phyloP scores from a whole-genome alignment of 30 jellyfish, hydroid and myxozoan genomes.

The Cassiopea xamachana region DNA sequence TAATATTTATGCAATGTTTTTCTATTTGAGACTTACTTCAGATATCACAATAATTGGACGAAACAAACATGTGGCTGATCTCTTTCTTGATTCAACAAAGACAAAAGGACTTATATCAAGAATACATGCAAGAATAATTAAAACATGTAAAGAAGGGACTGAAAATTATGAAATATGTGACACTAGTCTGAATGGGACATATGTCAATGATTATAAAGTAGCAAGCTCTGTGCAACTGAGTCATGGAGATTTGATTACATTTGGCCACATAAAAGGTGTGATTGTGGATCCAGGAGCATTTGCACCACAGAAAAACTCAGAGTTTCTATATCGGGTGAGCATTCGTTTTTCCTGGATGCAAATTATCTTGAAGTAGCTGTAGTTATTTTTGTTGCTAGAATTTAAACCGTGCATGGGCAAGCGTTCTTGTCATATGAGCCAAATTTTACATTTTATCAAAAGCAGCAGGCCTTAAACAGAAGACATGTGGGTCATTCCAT shows the following conservation, averaged over 20 bases:
- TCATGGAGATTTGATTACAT: constrained; percentile 75
- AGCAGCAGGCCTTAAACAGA: too few relatives aligned
- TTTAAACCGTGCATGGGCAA: too few relatives aligned
- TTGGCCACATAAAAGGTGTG: constrained; percentile 79
- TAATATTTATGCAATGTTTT: neutral
- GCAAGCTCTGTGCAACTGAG: constrained; percentile 59
- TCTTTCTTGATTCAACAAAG: constrained; percentile 71
- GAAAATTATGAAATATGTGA: constrained; percentile 66
- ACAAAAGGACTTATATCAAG: constrained; percentile 76
- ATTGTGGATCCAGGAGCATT: constrained; percentile 61
- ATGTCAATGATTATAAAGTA: constrained; percentile 75
- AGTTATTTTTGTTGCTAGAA: too few relatives aligned
- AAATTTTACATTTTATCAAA: too few relatives aligned
- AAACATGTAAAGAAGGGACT: constrained; percentile 31
- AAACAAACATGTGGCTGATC: constrained; percentile 66
- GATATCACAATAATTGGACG: constrained; percentile 81
- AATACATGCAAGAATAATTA: constrained; percentile 78
- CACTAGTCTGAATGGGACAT: constrained; percentile 85
- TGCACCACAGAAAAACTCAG: constrained; percentile 86
- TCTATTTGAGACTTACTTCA: constrained; percentile 53
- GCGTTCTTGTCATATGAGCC: too few relatives aligned
- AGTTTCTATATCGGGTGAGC: constrained; percentile 65
- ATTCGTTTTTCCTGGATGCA: too few relatives aligned
- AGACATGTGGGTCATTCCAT: too few relatives aligned
- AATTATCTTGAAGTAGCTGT: too few relatives aligned